Base-by-base conservation (phyloP, 1,140 invertebrate species). In the Laupala kohalensis region DNA sequence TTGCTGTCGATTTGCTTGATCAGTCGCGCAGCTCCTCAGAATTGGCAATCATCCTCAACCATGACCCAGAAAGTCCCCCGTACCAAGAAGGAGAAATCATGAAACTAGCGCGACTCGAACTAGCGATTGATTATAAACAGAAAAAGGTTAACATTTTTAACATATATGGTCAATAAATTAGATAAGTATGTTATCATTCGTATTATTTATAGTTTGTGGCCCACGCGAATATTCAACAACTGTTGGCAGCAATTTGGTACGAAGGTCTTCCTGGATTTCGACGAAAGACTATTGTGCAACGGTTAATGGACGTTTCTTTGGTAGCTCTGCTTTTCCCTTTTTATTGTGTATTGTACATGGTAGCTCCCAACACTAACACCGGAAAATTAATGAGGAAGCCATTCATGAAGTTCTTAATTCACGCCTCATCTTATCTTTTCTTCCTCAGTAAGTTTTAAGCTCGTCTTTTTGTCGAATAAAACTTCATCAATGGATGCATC, bases 331-430 rank as follows among this genome's bases (percentile, higher is more conserved):
- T 95, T 12, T 96, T 95, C 78, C 94, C 95, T 0, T 83, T 95
- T 64, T 94, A 95, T 80, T 94, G 92, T 77, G 79, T 87, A 0
- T 80, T 92, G 53, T 96, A 96, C 76, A 90, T 94, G 81, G 77
- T 95, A 15, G 86, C 88, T 0, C 93, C 93, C 0, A 87, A 89
- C 73, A 90, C 90, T 67, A 81, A 84, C 27, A 88, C 87, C 25
- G 94, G 92, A 0, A 87, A 87, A 77, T 82, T 93, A 4, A 89
- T 96, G 85, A 86, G 91, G 74, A 92, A 92, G 77, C 95, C 95
- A 0, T 96, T 97, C 78, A 94, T 97, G 88, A 97, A 97, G 80
- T 97, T 97, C 80, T 86, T 97, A 72, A 90, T 92, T 71, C 94
- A 97, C 77, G 92, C 93, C 0, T 91, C 92, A 0, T 95, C 93